A percentile compares a stretch with the other conserved stretches of the same genome.
Conservation (phyloP, 2,113 vertebrate genomes). For the Lamprologus speciosus region DNA sequence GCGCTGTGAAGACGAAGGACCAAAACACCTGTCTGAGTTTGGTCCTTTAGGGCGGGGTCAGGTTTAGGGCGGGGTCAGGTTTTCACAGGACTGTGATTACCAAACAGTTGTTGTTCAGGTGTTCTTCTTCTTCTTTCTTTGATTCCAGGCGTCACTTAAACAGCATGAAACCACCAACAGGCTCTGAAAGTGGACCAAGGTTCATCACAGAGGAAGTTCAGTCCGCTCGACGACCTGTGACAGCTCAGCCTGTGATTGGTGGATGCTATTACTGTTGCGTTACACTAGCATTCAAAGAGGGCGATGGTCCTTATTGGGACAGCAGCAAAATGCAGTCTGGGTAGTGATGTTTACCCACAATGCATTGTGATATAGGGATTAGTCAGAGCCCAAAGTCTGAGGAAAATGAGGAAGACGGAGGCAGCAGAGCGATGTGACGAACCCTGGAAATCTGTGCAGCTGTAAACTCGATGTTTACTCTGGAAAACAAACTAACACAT, state of each 20-base stretch:
- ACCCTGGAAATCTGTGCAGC: background rate
- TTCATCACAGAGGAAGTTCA: background rate
- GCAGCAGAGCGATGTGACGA: background rate
- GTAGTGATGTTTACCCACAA: background rate
- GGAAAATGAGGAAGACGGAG: background rate
- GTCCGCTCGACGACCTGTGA: background rate
- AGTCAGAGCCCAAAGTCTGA: background rate
- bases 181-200: background rate
- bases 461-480: background rate
- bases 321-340: background rate
- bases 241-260: background rate
- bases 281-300: background rate
- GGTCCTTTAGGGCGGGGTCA: background rate
- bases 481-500: background rate
- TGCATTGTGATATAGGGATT: background rate
- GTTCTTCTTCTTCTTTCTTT: background rate
- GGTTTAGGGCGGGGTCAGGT: background rate
- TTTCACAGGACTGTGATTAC: background rate
- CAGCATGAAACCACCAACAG: background rate
- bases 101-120: background rate
- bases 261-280: background rate
- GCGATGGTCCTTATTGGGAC: rapidly evolving
- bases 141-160: background rate
- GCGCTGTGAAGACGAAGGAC: background rate
- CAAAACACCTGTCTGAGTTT: background rate